Evolutionary conservation across 1,140 invertebrate species (phyloP).

Genomic region (Pseudobourletiella spinata): DNA sequence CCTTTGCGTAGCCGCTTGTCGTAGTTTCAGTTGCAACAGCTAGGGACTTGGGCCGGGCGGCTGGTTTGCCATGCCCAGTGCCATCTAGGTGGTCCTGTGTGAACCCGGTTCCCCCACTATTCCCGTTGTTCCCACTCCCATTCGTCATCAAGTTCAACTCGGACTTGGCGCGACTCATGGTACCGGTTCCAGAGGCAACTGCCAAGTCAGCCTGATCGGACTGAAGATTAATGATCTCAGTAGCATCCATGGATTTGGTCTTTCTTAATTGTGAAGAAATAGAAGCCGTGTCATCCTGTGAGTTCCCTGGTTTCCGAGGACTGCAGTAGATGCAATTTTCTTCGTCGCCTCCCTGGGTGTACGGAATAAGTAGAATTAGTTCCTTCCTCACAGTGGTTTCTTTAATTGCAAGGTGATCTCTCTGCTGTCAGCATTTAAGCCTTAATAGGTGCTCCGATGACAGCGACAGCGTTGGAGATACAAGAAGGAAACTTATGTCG

Average conservation of each 20-base stretch:
- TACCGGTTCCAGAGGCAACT: constrained; percentile 10
- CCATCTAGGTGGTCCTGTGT: not conserved
- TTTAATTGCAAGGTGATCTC: too few relatives aligned
- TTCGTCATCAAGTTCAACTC: constrained; percentile 62
- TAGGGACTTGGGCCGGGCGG: constrained; percentile 49
- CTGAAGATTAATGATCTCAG: constrained; percentile 38
- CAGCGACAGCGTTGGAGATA: too few relatives aligned
- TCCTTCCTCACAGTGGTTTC: too few relatives aligned
- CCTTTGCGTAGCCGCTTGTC: constrained; percentile 50
- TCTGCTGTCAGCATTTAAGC: too few relatives aligned
- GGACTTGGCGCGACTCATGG: constrained; percentile 60
- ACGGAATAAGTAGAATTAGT: too few relatives aligned
- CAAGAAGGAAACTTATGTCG: too few relatives aligned
- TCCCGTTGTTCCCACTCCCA: constrained; percentile 6
- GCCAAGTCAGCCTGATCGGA: constrained; percentile 14
- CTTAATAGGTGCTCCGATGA: too few relatives aligned
- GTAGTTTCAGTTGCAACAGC: constrained; percentile 48
- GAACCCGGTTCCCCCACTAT: not conserved
- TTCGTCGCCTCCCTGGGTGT: constrained; percentile 65
- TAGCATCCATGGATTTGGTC: constrained; percentile 77
- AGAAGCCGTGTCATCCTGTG: constrained; percentile 52
- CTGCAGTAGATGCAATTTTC: constrained; percentile 49
- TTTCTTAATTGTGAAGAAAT: constrained; percentile 66
- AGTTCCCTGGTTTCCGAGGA: constrained; percentile 48
- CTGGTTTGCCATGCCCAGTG: not conserved